These are phyloP conservation scores for Acanthisitta chloris DNA, from an alignment of 2,113 vertebrate genomes.

Conservation along the genomic window DNA sequence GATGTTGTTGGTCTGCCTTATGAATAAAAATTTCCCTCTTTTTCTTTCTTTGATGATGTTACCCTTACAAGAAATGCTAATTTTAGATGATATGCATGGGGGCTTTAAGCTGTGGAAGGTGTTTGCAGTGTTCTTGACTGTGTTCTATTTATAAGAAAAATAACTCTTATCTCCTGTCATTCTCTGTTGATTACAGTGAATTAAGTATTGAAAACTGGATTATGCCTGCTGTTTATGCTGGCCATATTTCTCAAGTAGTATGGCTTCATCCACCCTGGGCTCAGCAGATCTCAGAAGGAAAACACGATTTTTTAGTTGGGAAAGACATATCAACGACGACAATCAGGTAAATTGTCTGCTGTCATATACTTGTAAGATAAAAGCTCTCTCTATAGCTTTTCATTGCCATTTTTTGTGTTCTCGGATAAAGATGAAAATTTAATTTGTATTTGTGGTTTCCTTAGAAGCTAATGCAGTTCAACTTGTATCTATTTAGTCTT, in stretches of 20 bases:
- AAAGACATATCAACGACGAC: slow-evolving; percentile 92
- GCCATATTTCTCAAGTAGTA: slow-evolving; percentile 87
- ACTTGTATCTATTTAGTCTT: not conserved
- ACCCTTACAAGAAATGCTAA: not conserved
- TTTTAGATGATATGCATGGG: not conserved
- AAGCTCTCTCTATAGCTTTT: not conserved
- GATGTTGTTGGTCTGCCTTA: not conserved
- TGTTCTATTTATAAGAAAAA: not conserved
- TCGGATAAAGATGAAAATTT: not conserved
- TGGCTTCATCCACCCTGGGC: slow-evolving; percentile 96
- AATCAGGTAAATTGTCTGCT: slow-evolving; percentile 81
- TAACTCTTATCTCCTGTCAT: not conserved
- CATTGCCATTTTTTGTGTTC: not conserved
- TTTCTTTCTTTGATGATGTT: not conserved
- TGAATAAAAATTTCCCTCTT: not conserved
- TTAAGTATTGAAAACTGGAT: slow-evolving; percentile 99
- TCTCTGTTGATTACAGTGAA: slow-evolving; percentile 75
- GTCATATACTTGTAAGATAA: not conserved
- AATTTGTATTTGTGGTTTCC: not conserved
- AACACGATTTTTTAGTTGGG: slow-evolving; percentile 86
- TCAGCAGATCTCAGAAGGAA: slow-evolving; percentile 91
- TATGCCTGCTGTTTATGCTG: slow-evolving; percentile 96
- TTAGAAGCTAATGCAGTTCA: not conserved
- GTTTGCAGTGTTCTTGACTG: not conserved
- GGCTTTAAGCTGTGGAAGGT: not conserved